Conservation (phyloP, 2,888 invertebrate species). For the Epicampocera succincta region DNA sequence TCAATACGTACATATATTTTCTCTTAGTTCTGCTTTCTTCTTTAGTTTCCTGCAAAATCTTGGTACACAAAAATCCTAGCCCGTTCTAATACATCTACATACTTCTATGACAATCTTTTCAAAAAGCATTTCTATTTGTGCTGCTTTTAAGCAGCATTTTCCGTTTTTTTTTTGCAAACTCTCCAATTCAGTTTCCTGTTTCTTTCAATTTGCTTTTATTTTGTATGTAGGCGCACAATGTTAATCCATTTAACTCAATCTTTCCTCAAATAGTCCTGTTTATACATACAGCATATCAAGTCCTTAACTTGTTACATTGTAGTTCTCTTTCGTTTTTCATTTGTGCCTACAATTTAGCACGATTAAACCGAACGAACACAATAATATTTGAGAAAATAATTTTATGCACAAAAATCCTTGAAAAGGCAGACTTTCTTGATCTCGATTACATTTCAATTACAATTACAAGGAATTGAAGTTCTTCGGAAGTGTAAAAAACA, state of each 20-base stretch:
- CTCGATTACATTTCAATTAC: no score
- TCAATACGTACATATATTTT: neutral
- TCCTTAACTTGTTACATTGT: conserved; percentile 22
- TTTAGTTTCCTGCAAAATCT: conserved; percentile 1
- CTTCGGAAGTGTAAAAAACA: no score
- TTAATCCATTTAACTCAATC: conserved; percentile 69
- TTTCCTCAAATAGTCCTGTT: conserved; percentile 44
- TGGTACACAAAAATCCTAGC: conserved; percentile 31
- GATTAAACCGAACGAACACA: neutral
- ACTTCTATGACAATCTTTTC: conserved; percentile 14
- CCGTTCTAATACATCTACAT: conserved; percentile 8
- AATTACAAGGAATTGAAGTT: no score
- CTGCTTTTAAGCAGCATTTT: neutral
- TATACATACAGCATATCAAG: neutral
- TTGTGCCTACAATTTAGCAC: neutral
- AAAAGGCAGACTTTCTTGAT: no score
- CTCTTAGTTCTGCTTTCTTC: neutral
- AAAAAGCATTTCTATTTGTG: conserved; percentile 45
- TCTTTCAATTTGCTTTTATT: conserved; percentile 45
- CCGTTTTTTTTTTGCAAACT: conserved; percentile 27
- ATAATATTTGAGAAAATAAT: no score
- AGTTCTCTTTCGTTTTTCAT: neutral
- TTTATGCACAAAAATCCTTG: no score
- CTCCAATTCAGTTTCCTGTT: conserved; percentile 36
- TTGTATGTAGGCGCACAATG: conserved; percentile 53